Evolutionary conservation across 2,113 vertebrate species (phyloP), one percentile per base, ranked within the genome.

Genomic region (Malurus melanocephalus): DNA sequence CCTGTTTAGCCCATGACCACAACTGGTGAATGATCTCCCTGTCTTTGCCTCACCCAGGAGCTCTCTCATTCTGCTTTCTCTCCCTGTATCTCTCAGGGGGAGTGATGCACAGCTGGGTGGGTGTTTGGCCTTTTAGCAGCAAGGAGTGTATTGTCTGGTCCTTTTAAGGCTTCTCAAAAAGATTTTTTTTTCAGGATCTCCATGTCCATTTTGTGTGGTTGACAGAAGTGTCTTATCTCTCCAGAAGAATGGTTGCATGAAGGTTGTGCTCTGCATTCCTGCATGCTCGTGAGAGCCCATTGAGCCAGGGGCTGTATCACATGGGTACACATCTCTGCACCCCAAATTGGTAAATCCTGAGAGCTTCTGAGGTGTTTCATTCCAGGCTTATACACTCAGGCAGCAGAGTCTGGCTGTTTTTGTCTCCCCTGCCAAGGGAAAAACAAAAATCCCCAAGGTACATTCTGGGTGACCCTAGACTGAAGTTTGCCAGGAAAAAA

Each of bases 181-280:
- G 18, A 26, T 72, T 88, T 71, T 59, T 48, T 21, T 52, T n/a
- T 23, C 9, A 53, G 28, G 13, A 42, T 51, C 20, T 68, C 35
- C 5, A 1, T 66, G 8, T 67, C 18, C 18, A 20, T 77, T 65
- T 69, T 2, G 1, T 9, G 19, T 2, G 4, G 3, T 24, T 67
- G 17, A 53, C 17, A 66, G 57, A 62, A 53, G 7, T 12, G 22
- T 53, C 20, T 92, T 81, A 18, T 1, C 38, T 75, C 5, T 78
- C 7, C 28, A 46, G 40, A 43, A 57, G 6, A 11, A 16, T 38
- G 59, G 24, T 40, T 32, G 23, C 13, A 4, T 5, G 3, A 45
- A 75, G 24, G 20, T 4, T 64, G 13, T 49, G 33, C 6, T 72
- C 28, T 45, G 55, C 24, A 24, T 55, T 71, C 80, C 40, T 32